Percentiles rank a stretch among this genome's conserved stretches.
phyloP scores from a whole-genome alignment of 2,888 invertebrate species.

The Ferdinandea cuprea region DNA sequence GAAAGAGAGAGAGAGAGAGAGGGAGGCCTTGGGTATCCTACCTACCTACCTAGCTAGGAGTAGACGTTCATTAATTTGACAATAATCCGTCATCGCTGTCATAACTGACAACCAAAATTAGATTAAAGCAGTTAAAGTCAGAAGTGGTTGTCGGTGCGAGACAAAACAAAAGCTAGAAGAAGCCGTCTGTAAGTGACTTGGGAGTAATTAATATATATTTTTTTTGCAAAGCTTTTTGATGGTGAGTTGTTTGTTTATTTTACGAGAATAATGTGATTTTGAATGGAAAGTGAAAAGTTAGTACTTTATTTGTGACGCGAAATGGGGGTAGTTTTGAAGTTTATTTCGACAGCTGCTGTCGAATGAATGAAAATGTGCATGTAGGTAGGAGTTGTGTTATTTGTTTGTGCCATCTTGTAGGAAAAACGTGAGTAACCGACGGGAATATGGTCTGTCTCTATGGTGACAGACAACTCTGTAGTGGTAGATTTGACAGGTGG shows the following conservation, averaged over 20 bases:
- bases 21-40: too few relatives aligned
- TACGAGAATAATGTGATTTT: background rate
- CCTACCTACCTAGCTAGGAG: background rate
- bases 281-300: too few relatives aligned
- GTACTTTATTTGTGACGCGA: background rate
- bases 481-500: too few relatives aligned
- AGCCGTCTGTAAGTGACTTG: too few relatives aligned
- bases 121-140: constrained; percentile 55
- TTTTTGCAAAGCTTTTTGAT: background rate
- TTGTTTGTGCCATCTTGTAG: too few relatives aligned
- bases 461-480: too few relatives aligned
- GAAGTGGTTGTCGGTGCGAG: constrained; percentile 26
- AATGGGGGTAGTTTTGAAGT: background rate
- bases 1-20: too few relatives aligned
- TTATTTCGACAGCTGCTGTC: background rate
- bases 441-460: too few relatives aligned
- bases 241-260: background rate
- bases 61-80: constrained; percentile 60
- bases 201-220: background rate
- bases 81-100: constrained; percentile 68
- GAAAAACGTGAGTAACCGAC: too few relatives aligned
- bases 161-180: background rate
- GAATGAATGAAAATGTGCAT: background rate
- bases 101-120: constrained; percentile 61
- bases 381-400: background rate